Conservation (phyloP, 2,113 vertebrate species). For the Nibea coibor region DNA sequence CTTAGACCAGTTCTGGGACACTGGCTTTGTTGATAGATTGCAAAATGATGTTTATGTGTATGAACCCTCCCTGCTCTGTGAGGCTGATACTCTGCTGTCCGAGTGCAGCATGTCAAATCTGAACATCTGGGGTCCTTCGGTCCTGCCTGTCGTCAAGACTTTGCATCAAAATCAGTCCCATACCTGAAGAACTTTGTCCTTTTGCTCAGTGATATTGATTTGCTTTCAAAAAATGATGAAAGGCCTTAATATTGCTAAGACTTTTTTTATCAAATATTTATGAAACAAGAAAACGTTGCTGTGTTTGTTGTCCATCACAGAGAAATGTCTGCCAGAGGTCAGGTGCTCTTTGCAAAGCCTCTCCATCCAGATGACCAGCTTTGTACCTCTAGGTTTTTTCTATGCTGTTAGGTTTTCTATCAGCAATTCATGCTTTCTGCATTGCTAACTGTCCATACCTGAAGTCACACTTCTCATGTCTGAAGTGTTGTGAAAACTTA, state of each 20-base stretch:
- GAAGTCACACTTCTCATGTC: slow-evolving; percentile 17
- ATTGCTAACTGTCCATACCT: neutral
- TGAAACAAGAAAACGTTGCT: neutral
- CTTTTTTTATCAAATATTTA: slow-evolving; percentile 34
- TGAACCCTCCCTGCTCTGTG: slow-evolving; percentile 15
- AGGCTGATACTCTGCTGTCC: slow-evolving; percentile 52
- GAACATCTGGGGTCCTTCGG: slow-evolving; percentile 54
- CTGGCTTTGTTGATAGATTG: neutral
- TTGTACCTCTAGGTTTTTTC: neutral
- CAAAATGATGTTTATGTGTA: neutral
- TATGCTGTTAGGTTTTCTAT: slow-evolving; percentile 12
- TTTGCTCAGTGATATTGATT: neutral
- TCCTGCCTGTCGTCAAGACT: slow-evolving; percentile 32
- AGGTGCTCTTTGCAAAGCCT: neutral
- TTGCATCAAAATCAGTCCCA: slow-evolving; percentile 8
- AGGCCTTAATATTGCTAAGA: slow-evolving; percentile 13
- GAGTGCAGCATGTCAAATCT: slow-evolving; percentile 39
- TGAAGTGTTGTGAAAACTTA: slow-evolving; percentile 40
- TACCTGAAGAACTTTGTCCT: neutral
- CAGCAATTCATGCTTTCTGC: neutral
- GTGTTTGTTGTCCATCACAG: slow-evolving; percentile 6
- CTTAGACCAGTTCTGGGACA: neutral
- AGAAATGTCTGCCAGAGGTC: slow-evolving; percentile 14
- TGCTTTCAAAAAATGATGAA: slow-evolving; percentile 28
- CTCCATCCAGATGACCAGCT: neutral